Conservation (phyloP, 2,113 vertebrate species). For the Dendrocopos noguchii region DNA sequence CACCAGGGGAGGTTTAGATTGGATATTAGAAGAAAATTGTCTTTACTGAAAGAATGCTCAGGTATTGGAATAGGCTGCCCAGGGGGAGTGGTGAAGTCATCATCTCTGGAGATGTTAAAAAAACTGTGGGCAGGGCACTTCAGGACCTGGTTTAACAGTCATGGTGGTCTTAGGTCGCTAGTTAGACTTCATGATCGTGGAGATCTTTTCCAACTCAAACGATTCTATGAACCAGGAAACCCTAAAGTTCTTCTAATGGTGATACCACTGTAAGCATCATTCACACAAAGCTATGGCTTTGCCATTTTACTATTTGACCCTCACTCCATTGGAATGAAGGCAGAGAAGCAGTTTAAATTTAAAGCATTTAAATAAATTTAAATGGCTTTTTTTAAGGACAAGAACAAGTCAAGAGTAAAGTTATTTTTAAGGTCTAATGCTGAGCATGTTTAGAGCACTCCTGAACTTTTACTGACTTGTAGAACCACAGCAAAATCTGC, state of each 20-base stretch:
- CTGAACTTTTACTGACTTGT: slow-evolving; percentile 16
- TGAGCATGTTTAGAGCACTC: not conserved
- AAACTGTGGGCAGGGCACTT: too few relatives aligned
- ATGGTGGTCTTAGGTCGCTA: too few relatives aligned
- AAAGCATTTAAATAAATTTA: not conserved
- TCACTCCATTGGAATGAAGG: not conserved
- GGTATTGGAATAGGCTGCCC: too few relatives aligned
- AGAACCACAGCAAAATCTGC: not conserved
- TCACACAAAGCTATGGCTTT: not conserved
- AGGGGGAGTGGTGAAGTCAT: too few relatives aligned
- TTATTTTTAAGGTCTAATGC: not conserved
- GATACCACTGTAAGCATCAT: not conserved
- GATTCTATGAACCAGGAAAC: too few relatives aligned
- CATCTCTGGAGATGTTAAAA: too few relatives aligned
- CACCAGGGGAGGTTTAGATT: too few relatives aligned
- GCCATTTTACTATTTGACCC: not conserved
- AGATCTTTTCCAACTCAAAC: too few relatives aligned
- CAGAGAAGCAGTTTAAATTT: not conserved
- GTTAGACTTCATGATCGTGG: too few relatives aligned
- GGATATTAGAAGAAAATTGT: too few relatives aligned
- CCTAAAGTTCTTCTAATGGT: not conserved
- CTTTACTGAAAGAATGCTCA: too few relatives aligned
- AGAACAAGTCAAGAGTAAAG: not conserved
- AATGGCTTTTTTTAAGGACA: not conserved
- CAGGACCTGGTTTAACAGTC: too few relatives aligned